A percentile compares a stretch with the other conserved stretches of the same genome.
Evolutionary conservation across 2,113 vertebrate species (phyloP).

Genomic region (Chloropsis cyanopogon): DNA sequence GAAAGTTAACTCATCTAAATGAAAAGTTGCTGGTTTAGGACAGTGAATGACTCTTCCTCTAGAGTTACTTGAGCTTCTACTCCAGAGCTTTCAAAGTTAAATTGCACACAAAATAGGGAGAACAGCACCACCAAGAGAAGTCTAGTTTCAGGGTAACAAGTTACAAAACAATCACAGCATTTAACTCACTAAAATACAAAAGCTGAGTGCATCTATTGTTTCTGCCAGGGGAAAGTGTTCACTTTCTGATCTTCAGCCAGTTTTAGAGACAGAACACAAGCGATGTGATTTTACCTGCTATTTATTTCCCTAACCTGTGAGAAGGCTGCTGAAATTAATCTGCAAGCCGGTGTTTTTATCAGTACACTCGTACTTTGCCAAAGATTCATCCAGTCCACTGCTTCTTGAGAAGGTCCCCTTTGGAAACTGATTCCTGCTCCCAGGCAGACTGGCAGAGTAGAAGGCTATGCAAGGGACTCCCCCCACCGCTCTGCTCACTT

Average conservation of each 20-base stretch:
- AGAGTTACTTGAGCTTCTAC: background rate
- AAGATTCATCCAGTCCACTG: background rate
- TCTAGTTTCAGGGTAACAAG: conserved; percentile 8
- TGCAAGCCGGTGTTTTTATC: background rate
- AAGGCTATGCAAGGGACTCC: background rate
- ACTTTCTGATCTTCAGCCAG: background rate
- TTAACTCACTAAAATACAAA: background rate
- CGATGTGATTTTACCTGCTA: background rate
- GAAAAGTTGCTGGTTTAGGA: background rate
- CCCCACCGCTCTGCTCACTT: rapidly evolving
- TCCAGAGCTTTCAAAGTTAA: conserved; percentile 2
- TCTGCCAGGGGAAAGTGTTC: background rate
- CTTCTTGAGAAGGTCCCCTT: background rate
- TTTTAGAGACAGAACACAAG: background rate
- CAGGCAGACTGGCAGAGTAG: background rate
- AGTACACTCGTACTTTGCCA: background rate
- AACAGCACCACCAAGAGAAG: conserved; percentile 65
- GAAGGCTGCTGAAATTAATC: background rate
- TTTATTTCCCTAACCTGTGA: background rate
- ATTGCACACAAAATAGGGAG: conserved; percentile 24
- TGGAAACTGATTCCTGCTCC: background rate
- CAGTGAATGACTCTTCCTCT: background rate
- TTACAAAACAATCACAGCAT: background rate
- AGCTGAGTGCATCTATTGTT: background rate
- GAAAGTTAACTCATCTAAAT: background rate